phyloP scores from a whole-genome alignment of 2,888 invertebrate genomes.

The Clistopyga incitator region DNA sequence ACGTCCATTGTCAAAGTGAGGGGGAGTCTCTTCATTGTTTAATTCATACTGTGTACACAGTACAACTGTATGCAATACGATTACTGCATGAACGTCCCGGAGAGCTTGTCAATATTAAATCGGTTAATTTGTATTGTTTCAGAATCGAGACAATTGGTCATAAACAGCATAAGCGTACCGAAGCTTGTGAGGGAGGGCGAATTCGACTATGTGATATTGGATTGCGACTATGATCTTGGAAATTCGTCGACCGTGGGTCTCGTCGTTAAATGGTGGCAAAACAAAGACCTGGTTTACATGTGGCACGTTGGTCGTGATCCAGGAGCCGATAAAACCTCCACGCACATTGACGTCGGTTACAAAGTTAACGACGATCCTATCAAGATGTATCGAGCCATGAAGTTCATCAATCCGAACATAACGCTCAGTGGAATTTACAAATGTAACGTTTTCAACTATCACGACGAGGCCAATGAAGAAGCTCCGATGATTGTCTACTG shows the following conservation, averaged over 20 bases:
- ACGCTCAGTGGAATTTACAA: conserved; percentile 86
- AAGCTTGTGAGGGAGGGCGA: conserved; percentile 76
- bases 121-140: conserved; percentile 66
- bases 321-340: conserved; percentile 80
- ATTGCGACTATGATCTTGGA: conserved; percentile 84
- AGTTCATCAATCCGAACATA: conserved; percentile 85
- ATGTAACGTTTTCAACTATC: conserved; percentile 85
- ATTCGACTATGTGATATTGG: conserved; percentile 83
- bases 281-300: conserved; percentile 84
- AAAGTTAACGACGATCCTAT: conserved; percentile 82
- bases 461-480: conserved; percentile 77
- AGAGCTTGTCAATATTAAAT: conserved; percentile 30
- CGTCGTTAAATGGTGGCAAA: conserved; percentile 85
- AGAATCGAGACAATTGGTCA: conserved; percentile 78
- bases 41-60: not conserved
- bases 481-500: conserved; percentile 86
- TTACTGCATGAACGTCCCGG: not conserved
- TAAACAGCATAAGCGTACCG: conserved; percentile 80
- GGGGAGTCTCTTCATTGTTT: conserved; percentile 14
- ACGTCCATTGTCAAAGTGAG: conserved; percentile 15
- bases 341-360: conserved; percentile 83
- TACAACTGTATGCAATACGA: not conserved
- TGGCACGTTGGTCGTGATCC: conserved; percentile 84
- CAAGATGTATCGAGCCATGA: conserved; percentile 85
- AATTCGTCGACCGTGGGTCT: conserved; percentile 82